Percentiles rank a stretch among this genome's conserved stretches.
These are phyloP conservation scores for Equus przewalskii DNA, from an alignment of 2,113 vertebrate species.

Conservation along the genomic window DNA sequence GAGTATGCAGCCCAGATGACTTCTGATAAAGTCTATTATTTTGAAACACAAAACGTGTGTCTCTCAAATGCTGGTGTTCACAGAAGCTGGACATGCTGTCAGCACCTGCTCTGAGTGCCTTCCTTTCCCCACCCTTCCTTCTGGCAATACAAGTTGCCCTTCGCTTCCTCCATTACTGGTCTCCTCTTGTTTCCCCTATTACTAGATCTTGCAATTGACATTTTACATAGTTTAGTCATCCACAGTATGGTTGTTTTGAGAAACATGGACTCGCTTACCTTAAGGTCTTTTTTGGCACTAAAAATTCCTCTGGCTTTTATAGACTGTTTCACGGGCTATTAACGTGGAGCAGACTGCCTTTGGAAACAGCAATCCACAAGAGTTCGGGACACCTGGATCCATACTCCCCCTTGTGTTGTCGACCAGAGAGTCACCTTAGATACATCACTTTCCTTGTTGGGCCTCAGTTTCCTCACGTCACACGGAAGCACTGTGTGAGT, in stretches of 20 bases:
- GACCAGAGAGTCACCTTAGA: not conserved
- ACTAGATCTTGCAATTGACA: not conserved
- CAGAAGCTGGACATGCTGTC: slow-evolving; percentile 38
- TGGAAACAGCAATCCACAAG: not conserved
- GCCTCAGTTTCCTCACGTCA: not conserved
- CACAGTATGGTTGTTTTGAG: not conserved
- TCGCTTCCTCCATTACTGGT: not conserved
- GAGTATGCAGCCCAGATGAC: not conserved
- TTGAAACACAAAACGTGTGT: not conserved
- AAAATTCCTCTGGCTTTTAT: slow-evolving; percentile 62
- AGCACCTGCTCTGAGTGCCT: slow-evolving; percentile 4
- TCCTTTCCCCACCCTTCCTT: slow-evolving; percentile 3
- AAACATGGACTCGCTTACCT: not conserved
- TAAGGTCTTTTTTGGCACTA: not conserved
- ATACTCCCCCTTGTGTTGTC: not conserved
- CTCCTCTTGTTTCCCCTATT: not conserved
- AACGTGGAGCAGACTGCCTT: not conserved
- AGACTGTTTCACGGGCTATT: slow-evolving; percentile 53
- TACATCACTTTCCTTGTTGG: not conserved
- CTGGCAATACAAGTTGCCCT: not conserved
- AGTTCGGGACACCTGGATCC: not conserved
- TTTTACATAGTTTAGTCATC: not conserved
- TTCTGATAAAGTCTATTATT: slow-evolving; percentile 29
- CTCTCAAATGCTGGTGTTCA: not conserved
- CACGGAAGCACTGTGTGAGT: not conserved